Base-by-base conservation (phyloP, 2,797 vertebrate genomes). In the Chromobotia macracanthus region DNA sequence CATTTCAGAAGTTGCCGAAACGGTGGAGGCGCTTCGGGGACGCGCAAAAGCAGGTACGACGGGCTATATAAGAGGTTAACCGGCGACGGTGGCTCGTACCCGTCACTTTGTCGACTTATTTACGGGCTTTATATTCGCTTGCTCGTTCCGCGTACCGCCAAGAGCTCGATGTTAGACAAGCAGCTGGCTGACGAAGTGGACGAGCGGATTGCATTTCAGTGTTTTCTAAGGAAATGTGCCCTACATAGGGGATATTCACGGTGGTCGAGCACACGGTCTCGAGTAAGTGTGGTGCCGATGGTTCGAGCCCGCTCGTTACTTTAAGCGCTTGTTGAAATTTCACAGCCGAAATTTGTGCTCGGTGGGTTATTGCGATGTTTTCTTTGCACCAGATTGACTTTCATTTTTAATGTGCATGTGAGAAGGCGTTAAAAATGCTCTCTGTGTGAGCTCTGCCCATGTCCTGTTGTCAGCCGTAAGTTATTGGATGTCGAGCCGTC, bases 41-140 rank as follows among this genome's bases (percentile, higher is more conserved):
- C 75, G 72, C 75, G 67, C 81, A 66, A 46, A 78, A 51, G 18
- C 85, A 83, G 85, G 85, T 86, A 85, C 69, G 80, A 41, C 51
- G 31, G 77, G 55, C 63, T 75, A 80, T 75, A 80, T 8, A 41
- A 67, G 72, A 81, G 79, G 83, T 84, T 83, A 83, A 80, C 82
- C 80, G 81, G 73, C 80, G 70, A 65, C 74, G 75, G 38, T 80
- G 5, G 1, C 31, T 31, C 31, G 31, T 3, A 31, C 31, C 31
- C 31, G 9, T 6, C 68, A 73, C 18, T 61, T 56, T 44, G 38
- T 53, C 28, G 19, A 23, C 38, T 5, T 71, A 31, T 81, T 75
- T 41, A 69, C 63, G 21, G 19, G 6, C 41, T 16, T 48, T 31
- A 5, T 5, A 31, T 31, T 31, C 31, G n/a, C n/a, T n/a, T n/a